Evolutionary conservation across 2,888 invertebrate species (phyloP).

Genomic region (Gonocerus acuteangulatus): DNA sequence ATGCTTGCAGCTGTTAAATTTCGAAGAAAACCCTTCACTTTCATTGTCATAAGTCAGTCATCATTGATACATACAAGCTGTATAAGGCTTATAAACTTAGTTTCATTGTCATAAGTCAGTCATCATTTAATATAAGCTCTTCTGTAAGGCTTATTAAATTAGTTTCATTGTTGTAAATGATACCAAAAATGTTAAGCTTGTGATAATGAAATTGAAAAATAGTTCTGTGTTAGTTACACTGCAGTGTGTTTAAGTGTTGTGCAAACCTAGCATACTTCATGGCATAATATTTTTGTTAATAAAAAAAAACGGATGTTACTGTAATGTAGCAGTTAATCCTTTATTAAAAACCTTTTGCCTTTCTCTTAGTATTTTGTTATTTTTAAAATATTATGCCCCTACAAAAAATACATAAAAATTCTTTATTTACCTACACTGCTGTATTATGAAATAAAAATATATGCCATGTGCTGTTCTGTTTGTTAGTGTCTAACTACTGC

Average conservation of each 20-base stretch:
- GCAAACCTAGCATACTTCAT: conserved; percentile 19
- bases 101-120: background rate
- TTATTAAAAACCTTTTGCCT: background rate
- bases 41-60: conserved; percentile 12
- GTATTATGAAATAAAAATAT: too few species aligned
- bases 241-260: conserved; percentile 29
- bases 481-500: too few species aligned
- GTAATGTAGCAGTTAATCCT: conserved; percentile 3
- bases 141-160: background rate
- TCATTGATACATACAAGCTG: background rate
- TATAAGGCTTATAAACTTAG: background rate
- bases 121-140: too few species aligned
- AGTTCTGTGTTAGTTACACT: conserved; percentile 28
- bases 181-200: conserved; percentile 1
- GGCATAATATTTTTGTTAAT: conserved; percentile 12
- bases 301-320: conserved; percentile 1
- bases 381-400: too few species aligned
- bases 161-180: background rate
- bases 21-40: background rate
- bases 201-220: conserved; percentile 16
- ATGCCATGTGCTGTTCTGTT: too few species aligned
- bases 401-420: too few species aligned
- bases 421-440: too few species aligned
- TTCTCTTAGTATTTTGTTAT: too few species aligned
- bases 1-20: background rate